Conservation (phyloP, 2,888 invertebrate species). For the Parnassius orleans region DNA sequence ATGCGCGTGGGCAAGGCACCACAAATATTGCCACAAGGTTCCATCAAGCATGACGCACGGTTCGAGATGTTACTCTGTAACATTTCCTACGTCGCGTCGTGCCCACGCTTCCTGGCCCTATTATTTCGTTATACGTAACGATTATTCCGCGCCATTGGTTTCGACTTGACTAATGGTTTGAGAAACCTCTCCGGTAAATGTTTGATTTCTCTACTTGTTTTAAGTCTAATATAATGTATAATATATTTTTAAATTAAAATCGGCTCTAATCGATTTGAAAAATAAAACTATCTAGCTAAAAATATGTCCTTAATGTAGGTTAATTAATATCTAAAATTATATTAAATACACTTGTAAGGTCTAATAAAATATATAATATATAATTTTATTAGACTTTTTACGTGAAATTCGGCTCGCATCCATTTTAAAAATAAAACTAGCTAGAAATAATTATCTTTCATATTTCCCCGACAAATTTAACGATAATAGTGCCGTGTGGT, state of each 20-base stretch:
- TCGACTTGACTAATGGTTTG: slow-evolving; percentile 33
- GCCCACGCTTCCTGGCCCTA: slow-evolving; percentile 64
- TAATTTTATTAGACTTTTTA: too few relatives aligned
- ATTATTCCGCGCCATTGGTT: slow-evolving; percentile 62
- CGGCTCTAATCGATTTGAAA: neutral
- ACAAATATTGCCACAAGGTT: slow-evolving; percentile 44
- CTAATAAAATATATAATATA: too few relatives aligned
- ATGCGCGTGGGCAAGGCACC: slow-evolving; percentile 55
- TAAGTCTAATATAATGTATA: too few relatives aligned
- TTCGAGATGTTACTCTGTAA: slow-evolving; percentile 41
- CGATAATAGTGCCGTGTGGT: too few relatives aligned
- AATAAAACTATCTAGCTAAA: too few relatives aligned
- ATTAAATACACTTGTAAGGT: too few relatives aligned
- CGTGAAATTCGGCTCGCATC: too few relatives aligned
- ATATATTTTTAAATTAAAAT: neutral
- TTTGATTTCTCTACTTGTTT: slow-evolving; percentile 9
- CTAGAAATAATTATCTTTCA: too few relatives aligned
- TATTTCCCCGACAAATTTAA: too few relatives aligned
- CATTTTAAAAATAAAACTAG: too few relatives aligned
- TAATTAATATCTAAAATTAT: too few relatives aligned
- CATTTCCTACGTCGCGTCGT: slow-evolving; percentile 27
- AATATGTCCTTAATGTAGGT: too few relatives aligned
- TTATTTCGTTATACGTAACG: slow-evolving; percentile 55
- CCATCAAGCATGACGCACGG: slow-evolving; percentile 39
- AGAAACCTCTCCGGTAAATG: slow-evolving; percentile 21